A percentile compares a stretch with the other conserved stretches of the same genome.
These are phyloP conservation scores for Rhagonycha fulva DNA, from an alignment of 2,888 invertebrate species.

Conservation along the genomic window DNA sequence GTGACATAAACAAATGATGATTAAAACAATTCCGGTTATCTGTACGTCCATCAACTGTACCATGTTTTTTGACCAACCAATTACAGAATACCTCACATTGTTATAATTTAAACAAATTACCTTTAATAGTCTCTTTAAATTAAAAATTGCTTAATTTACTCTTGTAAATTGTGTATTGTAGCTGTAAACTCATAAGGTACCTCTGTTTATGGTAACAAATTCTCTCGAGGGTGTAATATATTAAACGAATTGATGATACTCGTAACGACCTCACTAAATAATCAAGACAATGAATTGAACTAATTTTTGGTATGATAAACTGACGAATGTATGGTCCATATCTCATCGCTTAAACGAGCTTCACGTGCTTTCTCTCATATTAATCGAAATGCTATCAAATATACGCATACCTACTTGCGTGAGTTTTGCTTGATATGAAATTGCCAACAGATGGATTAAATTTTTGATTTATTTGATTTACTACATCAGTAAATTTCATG, in stretches of 20 bases:
- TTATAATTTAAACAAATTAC: background rate
- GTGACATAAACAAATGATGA: background rate
- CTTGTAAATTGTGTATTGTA: background rate
- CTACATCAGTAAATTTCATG: background rate
- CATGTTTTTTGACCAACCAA: background rate
- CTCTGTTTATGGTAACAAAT: background rate
- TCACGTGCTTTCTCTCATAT: constrained; percentile 52
- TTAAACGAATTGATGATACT: constrained; percentile 2
- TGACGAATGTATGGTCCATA: constrained; percentile 41
- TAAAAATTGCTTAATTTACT: background rate
- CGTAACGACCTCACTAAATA: constrained; percentile 34
- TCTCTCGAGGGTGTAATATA: background rate
- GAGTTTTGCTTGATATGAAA: constrained; percentile 27
- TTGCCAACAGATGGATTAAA: constrained; percentile 10
- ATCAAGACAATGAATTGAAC: constrained; percentile 46
- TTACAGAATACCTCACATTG: background rate
- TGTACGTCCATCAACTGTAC: background rate
- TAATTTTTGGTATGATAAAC: constrained; percentile 46
- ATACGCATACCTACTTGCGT: constrained; percentile 36
- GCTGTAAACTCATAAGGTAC: background rate
- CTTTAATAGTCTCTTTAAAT: background rate
- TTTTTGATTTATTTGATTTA: background rate
- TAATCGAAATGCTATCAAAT: constrained; percentile 50
- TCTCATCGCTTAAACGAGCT: constrained; percentile 47
- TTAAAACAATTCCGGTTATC: background rate